These are phyloP conservation scores for Brachyistius frenatus DNA, from an alignment of 2,113 vertebrate genomes.

Conservation along the genomic window DNA sequence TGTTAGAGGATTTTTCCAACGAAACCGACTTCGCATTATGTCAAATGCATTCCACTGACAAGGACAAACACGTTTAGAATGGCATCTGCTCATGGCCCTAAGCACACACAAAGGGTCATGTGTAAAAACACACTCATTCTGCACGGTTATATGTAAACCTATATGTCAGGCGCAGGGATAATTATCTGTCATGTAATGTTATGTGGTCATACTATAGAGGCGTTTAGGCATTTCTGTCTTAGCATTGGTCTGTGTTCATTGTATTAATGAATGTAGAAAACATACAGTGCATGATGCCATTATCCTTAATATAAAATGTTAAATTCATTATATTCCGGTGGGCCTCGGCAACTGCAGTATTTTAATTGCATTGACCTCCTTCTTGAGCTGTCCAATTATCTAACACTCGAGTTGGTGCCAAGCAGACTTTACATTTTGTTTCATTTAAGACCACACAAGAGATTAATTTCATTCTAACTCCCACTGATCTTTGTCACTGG, in stretches of 20 bases:
- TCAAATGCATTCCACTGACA: conserved; percentile 6
- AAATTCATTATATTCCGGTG: not conserved
- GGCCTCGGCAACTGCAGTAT: not conserved
- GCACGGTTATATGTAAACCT: not conserved
- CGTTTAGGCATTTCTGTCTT: not conserved
- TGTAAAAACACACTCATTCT: not conserved
- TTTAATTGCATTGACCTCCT: conserved; percentile 29
- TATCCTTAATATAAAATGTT: conserved; percentile 15
- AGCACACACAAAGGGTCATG: not conserved
- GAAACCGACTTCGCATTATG: not conserved
- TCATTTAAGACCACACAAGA: not conserved
- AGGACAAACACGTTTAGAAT: conserved; percentile 4
- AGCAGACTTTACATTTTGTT: not conserved
- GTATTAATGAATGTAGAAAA: conserved; percentile 9
- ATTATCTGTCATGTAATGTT: conserved; percentile 38
- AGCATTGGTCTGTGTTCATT: not conserved
- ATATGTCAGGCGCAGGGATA: not conserved
- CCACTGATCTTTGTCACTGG: not conserved
- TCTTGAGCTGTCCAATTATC: conserved; percentile 21
- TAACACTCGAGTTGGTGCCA: not conserved
- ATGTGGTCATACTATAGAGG: not conserved
- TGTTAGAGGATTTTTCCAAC: not conserved
- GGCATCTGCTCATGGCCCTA: not conserved
- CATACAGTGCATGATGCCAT: not conserved
- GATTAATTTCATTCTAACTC: not conserved